A percentile compares a stretch with the other conserved stretches of the same genome.
Evolutionary conservation across 2,797 vertebrate genomes (phyloP).

Genomic region (Argentina silus): DNA sequence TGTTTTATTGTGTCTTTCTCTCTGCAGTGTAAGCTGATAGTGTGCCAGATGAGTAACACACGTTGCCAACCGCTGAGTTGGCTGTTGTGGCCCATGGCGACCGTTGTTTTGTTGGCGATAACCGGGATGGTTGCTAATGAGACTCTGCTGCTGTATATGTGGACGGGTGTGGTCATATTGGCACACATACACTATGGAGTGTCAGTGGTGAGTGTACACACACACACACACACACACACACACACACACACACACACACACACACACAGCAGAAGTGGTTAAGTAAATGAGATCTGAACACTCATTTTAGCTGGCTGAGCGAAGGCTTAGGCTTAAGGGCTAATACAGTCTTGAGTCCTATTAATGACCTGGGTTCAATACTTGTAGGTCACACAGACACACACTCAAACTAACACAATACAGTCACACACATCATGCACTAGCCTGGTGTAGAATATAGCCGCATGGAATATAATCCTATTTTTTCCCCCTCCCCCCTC

Average conservation of each 20-base stretch:
- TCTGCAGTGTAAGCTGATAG: conserved; percentile 93
- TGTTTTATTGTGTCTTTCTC: conserved; percentile 1
- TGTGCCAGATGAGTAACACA: conserved; percentile 98
- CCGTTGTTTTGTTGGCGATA: conserved; percentile 76
- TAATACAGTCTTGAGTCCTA: too few species aligned
- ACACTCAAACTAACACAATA: neutral
- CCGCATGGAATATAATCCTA: neutral
- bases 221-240: neutral
- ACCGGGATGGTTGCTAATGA: conserved; percentile 73
- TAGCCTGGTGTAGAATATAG: neutral
- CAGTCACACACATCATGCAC: conserved; percentile 10
- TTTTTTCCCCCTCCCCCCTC: neutral
- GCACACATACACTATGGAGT: conserved; percentile 94
- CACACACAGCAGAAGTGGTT: neutral
- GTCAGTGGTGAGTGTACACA: conserved; percentile 85
- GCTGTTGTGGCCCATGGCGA: conserved; percentile 86
- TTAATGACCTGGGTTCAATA: too few species aligned
- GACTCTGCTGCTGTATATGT: conserved; percentile 78
- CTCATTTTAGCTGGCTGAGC: neutral
- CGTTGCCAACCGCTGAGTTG: conserved; percentile 90
- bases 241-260: neutral
- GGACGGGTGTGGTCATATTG: conserved; percentile 82
- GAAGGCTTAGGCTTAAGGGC: too few species aligned
- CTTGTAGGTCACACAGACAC: neutral
- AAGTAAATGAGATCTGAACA: neutral